Conservation (phyloP, 2,797 vertebrate genomes). For the Takifugu rubripes region DNA sequence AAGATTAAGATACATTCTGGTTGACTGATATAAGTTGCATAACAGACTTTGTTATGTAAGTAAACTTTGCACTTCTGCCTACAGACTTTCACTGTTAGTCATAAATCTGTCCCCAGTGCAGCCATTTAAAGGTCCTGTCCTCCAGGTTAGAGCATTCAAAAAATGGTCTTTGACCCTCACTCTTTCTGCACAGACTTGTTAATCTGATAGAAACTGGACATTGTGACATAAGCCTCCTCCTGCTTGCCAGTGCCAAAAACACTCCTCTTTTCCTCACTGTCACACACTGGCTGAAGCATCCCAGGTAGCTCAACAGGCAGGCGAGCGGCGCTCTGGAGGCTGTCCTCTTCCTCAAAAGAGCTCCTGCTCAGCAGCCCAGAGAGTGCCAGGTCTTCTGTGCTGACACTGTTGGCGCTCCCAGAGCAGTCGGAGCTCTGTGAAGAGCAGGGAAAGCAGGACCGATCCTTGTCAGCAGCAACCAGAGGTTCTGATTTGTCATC, state of each 20-base stretch:
- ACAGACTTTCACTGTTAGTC: too few relatives aligned
- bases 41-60: too few relatives aligned
- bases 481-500: constrained; percentile 6
- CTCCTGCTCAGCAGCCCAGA: constrained; percentile 42
- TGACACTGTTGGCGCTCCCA: constrained; percentile 30
- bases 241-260: constrained; percentile 20
- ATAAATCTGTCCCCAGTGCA: too few relatives aligned
- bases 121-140: too few relatives aligned
- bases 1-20: too few relatives aligned
- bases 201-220: constrained; percentile 76
- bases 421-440: constrained; percentile 38
- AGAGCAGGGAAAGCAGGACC: constrained; percentile 8
- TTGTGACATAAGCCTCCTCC: constrained; percentile 77
- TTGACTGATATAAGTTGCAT: too few relatives aligned
- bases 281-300: background rate
- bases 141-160: background rate
- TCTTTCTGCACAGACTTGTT: constrained; percentile 30
- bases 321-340: constrained; percentile 11
- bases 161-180: background rate
- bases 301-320: background rate
- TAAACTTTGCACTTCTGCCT: too few relatives aligned
- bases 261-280: background rate
- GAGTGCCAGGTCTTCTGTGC: constrained; percentile 52
- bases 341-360: constrained; percentile 32
- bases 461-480: background rate